Evolutionary conservation across 2,113 vertebrate genomes (phyloP), one percentile per base, ranked within the genome.

Genomic region (Acrocephalus arundinaceus): DNA sequence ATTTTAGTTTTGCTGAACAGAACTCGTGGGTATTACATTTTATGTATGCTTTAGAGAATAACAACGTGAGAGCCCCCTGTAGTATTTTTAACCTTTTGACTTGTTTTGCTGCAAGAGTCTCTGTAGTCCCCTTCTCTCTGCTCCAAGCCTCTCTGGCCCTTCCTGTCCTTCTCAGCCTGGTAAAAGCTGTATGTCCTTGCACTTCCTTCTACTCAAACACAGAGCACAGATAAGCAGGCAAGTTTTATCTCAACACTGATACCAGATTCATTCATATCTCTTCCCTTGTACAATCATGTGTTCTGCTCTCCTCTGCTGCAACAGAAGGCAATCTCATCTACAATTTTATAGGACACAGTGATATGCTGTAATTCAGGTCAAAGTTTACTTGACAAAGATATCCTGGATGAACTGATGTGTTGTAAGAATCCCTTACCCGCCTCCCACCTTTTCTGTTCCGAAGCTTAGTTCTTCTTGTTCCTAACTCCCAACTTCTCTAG

Each of bases 341-440:
- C 75, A 28, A 6, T 51, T 89, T 89, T 52, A 86, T 84, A 65
- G 48, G 75, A 61, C 54, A 92, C 71, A 62, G 37, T 46, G 55
- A 85, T 89, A 86, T 1, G 30, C 27, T 76, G 49, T 20, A 94
- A 87, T 70, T 81, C 83, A 63, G 90, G 76, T 46, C 83, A 93
- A 94, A 94, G 91, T 94, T 94, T 84, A 71, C 78, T 71, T 89
- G 11, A 57, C 51, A 84, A 74, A 84, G 86, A 89, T 87, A 92
- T 15, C 57, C 55, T 73, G 33, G 55, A 90, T 81, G 25, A 93
- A 81, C 4, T 19, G 6, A 12, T 52, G 49, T 18, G 52, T 78
- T 63, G 61, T 72, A 95, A 71, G 59, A 83, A 74, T 37, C 35
- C 72, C 37, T 49, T 37, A 76, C 20, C 9, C 4, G 1, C 48